These are phyloP conservation scores for Bruchidius siliquastri DNA, from an alignment of 2,888 invertebrate genomes.

Conservation along the genomic window DNA sequence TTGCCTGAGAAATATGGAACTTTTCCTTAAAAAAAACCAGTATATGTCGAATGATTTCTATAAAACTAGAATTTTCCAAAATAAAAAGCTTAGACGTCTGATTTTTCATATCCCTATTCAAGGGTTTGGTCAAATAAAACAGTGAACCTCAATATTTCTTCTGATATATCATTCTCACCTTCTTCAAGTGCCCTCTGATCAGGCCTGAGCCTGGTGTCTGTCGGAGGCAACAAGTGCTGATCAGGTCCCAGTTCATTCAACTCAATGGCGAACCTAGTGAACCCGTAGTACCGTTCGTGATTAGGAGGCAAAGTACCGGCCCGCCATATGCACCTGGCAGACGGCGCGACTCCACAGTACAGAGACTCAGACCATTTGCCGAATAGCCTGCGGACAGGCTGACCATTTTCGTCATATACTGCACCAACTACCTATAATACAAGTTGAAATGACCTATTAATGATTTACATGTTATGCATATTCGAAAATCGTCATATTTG, in stretches of 20 bases:
- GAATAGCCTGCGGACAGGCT: constrained; percentile 58
- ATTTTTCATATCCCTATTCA: too few species aligned
- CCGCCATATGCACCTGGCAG: constrained; percentile 70
- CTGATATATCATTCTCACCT: constrained; percentile 49
- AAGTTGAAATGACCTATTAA: background rate
- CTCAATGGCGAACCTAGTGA: constrained; percentile 80
- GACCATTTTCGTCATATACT: constrained; percentile 56
- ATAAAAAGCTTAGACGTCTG: too few species aligned
- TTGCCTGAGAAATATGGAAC: too few species aligned
- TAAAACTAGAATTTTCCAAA: too few species aligned
- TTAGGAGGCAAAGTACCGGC: constrained; percentile 79
- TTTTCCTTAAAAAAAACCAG: too few species aligned
- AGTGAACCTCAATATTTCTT: too few species aligned
- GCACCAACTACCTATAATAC: constrained; percentile 51
- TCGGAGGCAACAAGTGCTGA: constrained; percentile 60
- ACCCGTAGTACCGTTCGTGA: constrained; percentile 76
- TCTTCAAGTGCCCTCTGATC: constrained; percentile 75
- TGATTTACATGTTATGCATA: too few species aligned
- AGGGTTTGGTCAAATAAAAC: too few species aligned
- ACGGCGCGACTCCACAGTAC: constrained; percentile 66
- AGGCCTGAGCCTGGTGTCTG: constrained; percentile 70
- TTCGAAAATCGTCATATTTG: too few species aligned
- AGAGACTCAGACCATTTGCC: constrained; percentile 82
- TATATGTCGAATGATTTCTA: too few species aligned
- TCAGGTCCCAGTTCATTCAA: constrained; percentile 72